Percentiles rank a stretch among this genome's conserved stretches.
Evolutionary conservation across 1,140 invertebrate species (phyloP).

Genomic region (Medauroidea extradentata): DNA sequence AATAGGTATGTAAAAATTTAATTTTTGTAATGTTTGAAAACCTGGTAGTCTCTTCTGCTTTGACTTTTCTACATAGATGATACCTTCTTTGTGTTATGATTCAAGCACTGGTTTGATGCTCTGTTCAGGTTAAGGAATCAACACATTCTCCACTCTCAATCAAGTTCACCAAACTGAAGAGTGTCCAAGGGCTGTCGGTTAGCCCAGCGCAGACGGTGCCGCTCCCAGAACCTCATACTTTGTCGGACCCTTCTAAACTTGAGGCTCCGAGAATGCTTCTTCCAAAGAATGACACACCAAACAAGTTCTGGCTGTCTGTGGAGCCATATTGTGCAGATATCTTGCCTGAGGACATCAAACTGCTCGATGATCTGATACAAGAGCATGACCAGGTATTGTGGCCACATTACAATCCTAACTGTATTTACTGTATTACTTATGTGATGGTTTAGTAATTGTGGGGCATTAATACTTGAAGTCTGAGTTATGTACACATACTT

Average conservation of each 20-base stretch:
- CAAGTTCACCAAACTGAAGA: slow-evolving; percentile 19
- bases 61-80: no score
- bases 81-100: no score
- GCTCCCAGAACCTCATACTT: not conserved
- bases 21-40: no score
- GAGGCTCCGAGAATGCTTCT: slow-evolving; percentile 60
- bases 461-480: no score
- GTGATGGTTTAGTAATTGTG: no score
- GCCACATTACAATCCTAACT: no score
- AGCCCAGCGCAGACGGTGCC: not conserved
- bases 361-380: slow-evolving; percentile 18
- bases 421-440: no score
- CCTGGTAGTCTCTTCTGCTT: no score
- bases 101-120: no score
- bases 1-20: no score
- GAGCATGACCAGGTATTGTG: slow-evolving; percentile 3
- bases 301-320: slow-evolving; percentile 92
- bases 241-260: slow-evolving; percentile 49
- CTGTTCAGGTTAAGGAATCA: not conserved
- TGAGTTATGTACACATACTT: no score
- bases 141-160: slow-evolving; percentile 8
- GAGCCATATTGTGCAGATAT: slow-evolving; percentile 90
- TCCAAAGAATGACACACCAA: slow-evolving; percentile 87
- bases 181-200: not conserved
- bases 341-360: slow-evolving; percentile 77